Conservation (phyloP, 2,797 vertebrate species). For the Adrianichthys oophorus region DNA sequence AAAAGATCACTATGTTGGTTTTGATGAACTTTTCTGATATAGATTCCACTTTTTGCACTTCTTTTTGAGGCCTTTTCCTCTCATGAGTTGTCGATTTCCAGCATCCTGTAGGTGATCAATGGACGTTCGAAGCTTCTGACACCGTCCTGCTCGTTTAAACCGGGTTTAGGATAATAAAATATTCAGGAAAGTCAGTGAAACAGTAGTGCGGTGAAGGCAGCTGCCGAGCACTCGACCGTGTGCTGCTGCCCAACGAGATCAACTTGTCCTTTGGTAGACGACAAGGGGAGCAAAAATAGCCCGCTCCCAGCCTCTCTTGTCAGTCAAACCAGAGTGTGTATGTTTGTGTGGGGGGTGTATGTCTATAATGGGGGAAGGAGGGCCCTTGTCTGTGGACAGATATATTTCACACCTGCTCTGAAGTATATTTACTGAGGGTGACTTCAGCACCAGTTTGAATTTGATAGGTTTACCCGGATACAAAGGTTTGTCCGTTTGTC, state of each 20-base stretch:
- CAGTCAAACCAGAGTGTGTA: constrained; percentile 71
- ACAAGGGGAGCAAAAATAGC: constrained; percentile 80
- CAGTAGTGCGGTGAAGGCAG: constrained; percentile 32
- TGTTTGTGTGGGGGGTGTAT: constrained; percentile 58
- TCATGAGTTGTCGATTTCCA: no score
- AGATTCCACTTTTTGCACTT: constrained; percentile 16
- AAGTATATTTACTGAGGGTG: constrained; percentile 56
- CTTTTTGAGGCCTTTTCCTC: no score
- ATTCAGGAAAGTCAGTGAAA: constrained; percentile 23
- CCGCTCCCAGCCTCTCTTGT: constrained; percentile 73
- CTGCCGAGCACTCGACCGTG: constrained; percentile 56
- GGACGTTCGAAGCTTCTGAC: no score
- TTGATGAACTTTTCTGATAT: constrained; percentile 29
- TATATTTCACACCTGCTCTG: constrained; percentile 74
- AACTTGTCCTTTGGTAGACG: constrained; percentile 71
- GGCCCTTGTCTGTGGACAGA: constrained; percentile 51
- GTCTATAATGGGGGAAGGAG: constrained; percentile 42
- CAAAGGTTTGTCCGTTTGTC: constrained; percentile 32
- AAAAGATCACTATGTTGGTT: constrained; percentile 29
- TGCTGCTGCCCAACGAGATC: constrained; percentile 71
- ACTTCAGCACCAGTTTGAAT: constrained; percentile 52
- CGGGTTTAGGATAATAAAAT: constrained; percentile 1
- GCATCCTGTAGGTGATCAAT: no score
- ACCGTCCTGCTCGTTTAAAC: no score
- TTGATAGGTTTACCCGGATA: constrained; percentile 50